Conservation (phyloP, 2,113 vertebrate species). For the Nyctereutes procyonoides region DNA sequence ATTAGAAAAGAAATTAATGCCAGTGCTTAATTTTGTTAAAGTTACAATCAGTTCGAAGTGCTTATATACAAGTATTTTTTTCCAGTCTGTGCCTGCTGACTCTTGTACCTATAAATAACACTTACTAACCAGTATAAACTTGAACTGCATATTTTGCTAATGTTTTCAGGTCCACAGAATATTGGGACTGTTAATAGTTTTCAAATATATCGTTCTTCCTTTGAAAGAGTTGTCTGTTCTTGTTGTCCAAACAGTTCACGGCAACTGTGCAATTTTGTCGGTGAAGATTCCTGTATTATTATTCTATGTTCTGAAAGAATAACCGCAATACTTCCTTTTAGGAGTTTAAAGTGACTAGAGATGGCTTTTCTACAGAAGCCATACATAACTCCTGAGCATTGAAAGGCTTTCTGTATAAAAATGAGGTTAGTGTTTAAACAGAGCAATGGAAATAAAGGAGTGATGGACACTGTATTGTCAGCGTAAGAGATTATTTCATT, state of each 20-base stretch:
- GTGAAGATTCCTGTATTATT: neutral
- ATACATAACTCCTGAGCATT: neutral
- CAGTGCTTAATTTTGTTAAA: neutral
- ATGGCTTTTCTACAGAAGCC: neutral
- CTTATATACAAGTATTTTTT: neutral
- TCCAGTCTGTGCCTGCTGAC: neutral
- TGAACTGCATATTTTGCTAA: neutral
- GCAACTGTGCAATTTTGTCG: neutral
- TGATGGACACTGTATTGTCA: neutral
- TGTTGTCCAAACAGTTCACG: neutral
- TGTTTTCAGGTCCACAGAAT: neutral
- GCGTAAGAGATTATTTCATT: conserved; percentile 29
- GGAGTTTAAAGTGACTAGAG: conserved; percentile 66
- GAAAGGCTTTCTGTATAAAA: conserved; percentile 26
- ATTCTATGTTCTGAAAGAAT: neutral
- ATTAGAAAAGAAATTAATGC: neutral
- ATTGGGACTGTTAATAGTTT: neutral
- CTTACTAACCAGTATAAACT: neutral
- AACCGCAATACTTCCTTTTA: conserved; percentile 60
- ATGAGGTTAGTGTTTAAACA: conserved; percentile 46
- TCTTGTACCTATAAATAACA: neutral
- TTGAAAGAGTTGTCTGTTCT: neutral
- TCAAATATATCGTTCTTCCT: neutral
- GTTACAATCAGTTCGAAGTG: neutral
- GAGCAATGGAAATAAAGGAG: conserved; percentile 18